These are phyloP conservation scores for Aradophagus sp. DNA, from an alignment of 1,140 invertebrate species.

Conservation along the genomic window DNA sequence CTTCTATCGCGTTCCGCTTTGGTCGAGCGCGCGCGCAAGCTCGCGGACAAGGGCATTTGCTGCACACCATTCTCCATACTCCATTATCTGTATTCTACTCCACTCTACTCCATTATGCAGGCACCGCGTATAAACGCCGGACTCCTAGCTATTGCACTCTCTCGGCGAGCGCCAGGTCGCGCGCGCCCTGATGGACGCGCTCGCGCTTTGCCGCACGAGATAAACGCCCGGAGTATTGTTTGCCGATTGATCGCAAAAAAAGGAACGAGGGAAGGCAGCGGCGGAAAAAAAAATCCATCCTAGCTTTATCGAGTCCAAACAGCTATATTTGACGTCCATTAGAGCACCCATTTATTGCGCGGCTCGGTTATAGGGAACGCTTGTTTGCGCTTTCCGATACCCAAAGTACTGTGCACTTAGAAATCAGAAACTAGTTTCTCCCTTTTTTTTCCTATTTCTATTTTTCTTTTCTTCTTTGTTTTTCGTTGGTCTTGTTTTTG, in stretches of 20 bases:
- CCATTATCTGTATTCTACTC: conserved; percentile 73
- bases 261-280: no score
- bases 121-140: conserved; percentile 71
- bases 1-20: conserved; percentile 23
- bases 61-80: conserved; percentile 71
- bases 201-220: conserved; percentile 37
- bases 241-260: conserved; percentile 30
- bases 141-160: conserved; percentile 56
- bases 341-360: conserved; percentile 48
- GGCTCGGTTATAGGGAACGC: conserved; percentile 6
- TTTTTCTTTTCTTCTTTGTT: no score
- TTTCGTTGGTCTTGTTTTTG: no score
- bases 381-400: conserved; percentile 23
- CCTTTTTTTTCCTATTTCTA: not conserved
- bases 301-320: conserved; percentile 39
- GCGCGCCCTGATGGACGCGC: conserved; percentile 60
- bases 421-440: conserved; percentile 11
- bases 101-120: conserved; percentile 72
- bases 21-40: conserved; percentile 20
- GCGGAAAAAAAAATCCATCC: conserved; percentile 45
- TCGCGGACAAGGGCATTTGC: conserved; percentile 58
- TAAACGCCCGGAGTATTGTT: conserved; percentile 51
- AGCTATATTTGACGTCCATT: conserved; percentile 51
- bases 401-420: conserved; percentile 17
- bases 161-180: conserved; percentile 48